Evolutionary conservation across 1,140 invertebrate genomes (phyloP).

Genomic region (Bombus ignitus): DNA sequence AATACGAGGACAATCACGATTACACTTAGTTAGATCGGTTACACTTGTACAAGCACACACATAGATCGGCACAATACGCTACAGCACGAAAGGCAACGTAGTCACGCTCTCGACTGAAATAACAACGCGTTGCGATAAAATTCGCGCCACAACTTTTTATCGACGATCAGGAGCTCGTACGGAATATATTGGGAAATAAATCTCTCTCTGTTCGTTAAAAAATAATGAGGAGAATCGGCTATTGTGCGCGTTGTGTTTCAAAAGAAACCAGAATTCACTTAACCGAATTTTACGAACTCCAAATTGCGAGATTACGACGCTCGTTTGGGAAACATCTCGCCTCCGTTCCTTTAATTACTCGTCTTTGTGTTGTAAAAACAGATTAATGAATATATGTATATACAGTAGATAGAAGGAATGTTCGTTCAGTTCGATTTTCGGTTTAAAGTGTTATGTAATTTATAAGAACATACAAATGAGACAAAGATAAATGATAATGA

Average conservation of each 20-base stretch:
- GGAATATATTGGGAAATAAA: constrained; percentile 17
- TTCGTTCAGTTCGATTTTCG: background rate
- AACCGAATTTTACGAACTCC: constrained; percentile 33
- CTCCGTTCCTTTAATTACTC: background rate
- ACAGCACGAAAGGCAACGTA: background rate
- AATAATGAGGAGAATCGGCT: constrained; percentile 12
- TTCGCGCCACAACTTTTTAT: constrained; percentile 42
- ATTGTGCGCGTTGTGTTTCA: constrained; percentile 34
- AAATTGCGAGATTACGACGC: background rate
- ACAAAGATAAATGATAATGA: background rate
- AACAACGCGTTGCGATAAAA: constrained; percentile 35
- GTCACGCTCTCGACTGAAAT: constrained; percentile 16
- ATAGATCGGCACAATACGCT: background rate
- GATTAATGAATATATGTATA: background rate
- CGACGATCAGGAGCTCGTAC: constrained; percentile 11
- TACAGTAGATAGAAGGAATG: no score
- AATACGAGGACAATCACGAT: constrained; percentile 49
- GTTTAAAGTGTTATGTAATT: background rate
- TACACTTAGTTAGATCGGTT: constrained; percentile 35
- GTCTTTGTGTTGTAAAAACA: background rate
- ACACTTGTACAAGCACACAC: constrained; percentile 30
- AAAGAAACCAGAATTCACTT: constrained; percentile 13
- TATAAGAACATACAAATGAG: background rate
- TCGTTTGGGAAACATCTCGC: constrained; percentile 3
- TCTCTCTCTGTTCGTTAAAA: background rate